A percentile compares a stretch with the other conserved stretches of the same genome.
phyloP scores from a whole-genome alignment of 2,113 vertebrate species.

The Cryptomyrus ogoouensis region DNA sequence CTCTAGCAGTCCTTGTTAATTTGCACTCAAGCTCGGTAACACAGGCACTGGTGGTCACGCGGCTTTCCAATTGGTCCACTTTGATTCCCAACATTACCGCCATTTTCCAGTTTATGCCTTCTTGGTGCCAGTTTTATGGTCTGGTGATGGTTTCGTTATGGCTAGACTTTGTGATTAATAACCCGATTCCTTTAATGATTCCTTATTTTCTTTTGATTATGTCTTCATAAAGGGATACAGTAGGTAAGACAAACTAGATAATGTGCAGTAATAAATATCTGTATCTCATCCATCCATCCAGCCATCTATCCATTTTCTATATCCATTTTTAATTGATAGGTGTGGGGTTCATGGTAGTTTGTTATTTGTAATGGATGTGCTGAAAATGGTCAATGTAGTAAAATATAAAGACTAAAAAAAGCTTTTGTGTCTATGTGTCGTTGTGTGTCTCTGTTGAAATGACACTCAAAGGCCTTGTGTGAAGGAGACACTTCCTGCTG shows the following conservation, averaged over 20 bases:
- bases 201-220: background rate
- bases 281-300: background rate
- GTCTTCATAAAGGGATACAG: background rate
- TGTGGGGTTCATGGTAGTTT: background rate
- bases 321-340: background rate
- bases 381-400: background rate
- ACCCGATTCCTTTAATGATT: background rate
- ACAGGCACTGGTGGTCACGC: background rate
- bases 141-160: background rate
- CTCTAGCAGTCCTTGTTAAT: background rate
- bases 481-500: conserved; percentile 14
- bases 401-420: background rate
- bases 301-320: background rate
- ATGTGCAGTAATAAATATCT: background rate
- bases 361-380: background rate
- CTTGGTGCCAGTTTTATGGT: background rate
- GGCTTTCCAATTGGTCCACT: background rate
- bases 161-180: conserved; percentile 6
- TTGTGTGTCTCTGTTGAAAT: background rate
- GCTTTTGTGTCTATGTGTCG: background rate
- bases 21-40: background rate
- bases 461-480: background rate
- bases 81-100: background rate
- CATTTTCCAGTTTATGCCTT: background rate
- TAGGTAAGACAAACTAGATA: background rate